Evolutionary conservation across 2,888 invertebrate species (phyloP).

Genomic region (Ashinkailepas kermadecensis): DNA sequence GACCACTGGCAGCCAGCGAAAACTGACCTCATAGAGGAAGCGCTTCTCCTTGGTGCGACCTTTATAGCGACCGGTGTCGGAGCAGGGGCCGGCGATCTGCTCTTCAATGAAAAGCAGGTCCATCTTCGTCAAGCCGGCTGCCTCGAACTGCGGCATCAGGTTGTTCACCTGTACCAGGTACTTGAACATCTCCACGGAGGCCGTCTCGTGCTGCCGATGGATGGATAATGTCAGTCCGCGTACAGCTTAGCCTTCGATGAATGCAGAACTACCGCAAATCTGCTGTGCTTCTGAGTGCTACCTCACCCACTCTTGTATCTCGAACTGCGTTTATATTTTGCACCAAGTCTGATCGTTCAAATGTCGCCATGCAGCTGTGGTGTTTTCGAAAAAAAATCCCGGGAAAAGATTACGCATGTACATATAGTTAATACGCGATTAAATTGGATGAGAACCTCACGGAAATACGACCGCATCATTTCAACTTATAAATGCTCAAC

Average conservation of each 20-base stretch:
- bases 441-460: too few species aligned
- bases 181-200: constrained; percentile 46
- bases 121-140: constrained; percentile 38
- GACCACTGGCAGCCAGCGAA: too few species aligned
- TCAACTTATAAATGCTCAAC: too few species aligned
- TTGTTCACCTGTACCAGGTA: constrained; percentile 40
- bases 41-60: constrained; percentile 42
- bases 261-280: background rate
- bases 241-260: background rate
- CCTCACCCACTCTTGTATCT: too few species aligned
- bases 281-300: too few species aligned
- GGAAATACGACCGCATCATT: too few species aligned
- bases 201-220: constrained; percentile 47
- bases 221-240: background rate
- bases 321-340: too few species aligned
- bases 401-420: constrained; percentile 58
- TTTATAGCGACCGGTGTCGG: constrained; percentile 26
- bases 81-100: constrained; percentile 41
- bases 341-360: background rate
- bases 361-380: background rate
- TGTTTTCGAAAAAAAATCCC: constrained; percentile 52
- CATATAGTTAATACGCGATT: too few species aligned
- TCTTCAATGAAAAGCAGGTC: constrained; percentile 47
- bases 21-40: constrained; percentile 48
- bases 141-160: constrained; percentile 38